Evolutionary conservation across 2,113 vertebrate genomes (phyloP).

Genomic region (Tragelaphus buxtoni): DNA sequence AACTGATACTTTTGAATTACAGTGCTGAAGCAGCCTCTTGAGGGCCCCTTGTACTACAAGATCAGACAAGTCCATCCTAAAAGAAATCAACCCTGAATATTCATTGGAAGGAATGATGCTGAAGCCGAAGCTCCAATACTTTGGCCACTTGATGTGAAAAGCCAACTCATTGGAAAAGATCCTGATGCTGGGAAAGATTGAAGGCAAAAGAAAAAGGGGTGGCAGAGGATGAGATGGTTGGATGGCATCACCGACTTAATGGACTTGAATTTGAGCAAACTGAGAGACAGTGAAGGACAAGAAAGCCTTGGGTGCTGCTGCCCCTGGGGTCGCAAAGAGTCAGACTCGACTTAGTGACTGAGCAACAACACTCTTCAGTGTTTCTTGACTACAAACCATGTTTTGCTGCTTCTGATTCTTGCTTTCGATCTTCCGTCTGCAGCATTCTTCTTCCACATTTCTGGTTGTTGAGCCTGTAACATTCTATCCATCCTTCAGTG

Average conservation of each 20-base stretch:
- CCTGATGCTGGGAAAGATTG: neutral
- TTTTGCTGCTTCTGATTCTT: neutral
- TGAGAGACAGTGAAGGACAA: neutral
- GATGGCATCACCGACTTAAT: neutral
- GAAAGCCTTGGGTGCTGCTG: neutral
- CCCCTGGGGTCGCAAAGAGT: neutral
- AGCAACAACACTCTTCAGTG: neutral
- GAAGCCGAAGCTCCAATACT: neutral
- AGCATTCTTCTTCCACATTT: neutral
- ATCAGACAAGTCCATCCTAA: neutral
- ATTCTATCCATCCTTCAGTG: neutral
- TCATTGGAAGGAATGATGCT: neutral
- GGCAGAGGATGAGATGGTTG: neutral
- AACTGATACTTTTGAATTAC: neutral
- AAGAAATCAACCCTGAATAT: neutral
- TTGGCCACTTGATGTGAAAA: neutral
- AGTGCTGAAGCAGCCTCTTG: neutral
- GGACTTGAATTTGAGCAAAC: neutral
- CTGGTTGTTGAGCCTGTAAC: neutral
- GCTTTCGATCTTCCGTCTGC: rapidly evolving
- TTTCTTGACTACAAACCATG: neutral
- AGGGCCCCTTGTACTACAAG: neutral
- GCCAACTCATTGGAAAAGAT: neutral
- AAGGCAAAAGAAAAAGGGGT: neutral
- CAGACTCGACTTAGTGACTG: neutral